These are phyloP conservation scores for Lamellibrachia luymesi DNA, from an alignment of 1,140 invertebrate species.

Conservation along the genomic window DNA sequence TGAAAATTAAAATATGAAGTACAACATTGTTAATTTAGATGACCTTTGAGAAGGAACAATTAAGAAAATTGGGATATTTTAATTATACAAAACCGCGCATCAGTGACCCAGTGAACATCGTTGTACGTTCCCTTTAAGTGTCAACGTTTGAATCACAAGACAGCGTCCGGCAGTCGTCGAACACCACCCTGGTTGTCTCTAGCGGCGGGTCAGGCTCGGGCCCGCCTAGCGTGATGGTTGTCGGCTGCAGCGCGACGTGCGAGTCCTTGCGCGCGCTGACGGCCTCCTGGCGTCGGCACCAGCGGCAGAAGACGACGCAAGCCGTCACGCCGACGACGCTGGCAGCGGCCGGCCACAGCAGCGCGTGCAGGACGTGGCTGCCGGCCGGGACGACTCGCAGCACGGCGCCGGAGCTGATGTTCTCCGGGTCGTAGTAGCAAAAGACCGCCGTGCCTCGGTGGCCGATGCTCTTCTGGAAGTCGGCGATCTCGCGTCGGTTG, in stretches of 20 bases:
- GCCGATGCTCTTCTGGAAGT: neutral
- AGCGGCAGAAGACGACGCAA: slow-evolving; percentile 8
- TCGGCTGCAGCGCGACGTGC: neutral
- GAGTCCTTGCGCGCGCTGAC: neutral
- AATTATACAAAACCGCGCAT: too few relatives aligned
- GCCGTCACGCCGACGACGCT: neutral
- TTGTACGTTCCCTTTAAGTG: neutral
- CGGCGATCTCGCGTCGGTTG: neutral
- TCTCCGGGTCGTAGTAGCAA: neutral
- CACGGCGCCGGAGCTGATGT: neutral
- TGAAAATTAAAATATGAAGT: too few relatives aligned
- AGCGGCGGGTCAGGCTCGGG: neutral
- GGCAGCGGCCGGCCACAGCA: neutral
- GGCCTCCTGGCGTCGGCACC: slow-evolving; percentile 2
- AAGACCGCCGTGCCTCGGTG: neutral
- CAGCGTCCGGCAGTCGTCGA: neutral
- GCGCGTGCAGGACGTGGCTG: neutral
- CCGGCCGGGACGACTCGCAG: neutral
- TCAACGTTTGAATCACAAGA: neutral
- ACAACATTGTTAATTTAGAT: too few relatives aligned
- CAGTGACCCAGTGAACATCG: too few relatives aligned
- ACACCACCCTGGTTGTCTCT: neutral
- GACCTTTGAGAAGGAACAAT: too few relatives aligned
- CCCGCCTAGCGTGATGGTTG: neutral
- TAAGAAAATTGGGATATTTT: too few relatives aligned